Percentiles rank a stretch among this genome's conserved stretches.
Conservation (phyloP, 2,797 vertebrate species). For the Moxostoma hubbsi region DNA sequence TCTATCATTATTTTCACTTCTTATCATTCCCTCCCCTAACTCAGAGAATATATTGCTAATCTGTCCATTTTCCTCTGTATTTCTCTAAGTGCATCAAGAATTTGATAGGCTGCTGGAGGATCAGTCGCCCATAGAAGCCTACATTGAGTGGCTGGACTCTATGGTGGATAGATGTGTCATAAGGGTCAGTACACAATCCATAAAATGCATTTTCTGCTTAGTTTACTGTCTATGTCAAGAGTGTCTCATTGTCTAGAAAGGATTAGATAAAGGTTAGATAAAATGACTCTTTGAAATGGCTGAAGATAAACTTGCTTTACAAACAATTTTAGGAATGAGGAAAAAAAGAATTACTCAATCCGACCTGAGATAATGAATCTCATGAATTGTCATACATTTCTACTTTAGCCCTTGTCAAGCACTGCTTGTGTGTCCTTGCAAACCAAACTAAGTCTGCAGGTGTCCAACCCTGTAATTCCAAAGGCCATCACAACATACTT, state of each 20-base stretch:
- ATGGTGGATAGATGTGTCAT: conserved; percentile 99
- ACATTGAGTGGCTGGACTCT: conserved; percentile 97
- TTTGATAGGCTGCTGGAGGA: conserved; percentile 96
- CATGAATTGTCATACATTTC: not conserved
- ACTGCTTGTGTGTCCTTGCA: conserved; percentile 1
- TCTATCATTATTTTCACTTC: too few species aligned
- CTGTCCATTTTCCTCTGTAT: not conserved
- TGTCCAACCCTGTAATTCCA: conserved; percentile 63
- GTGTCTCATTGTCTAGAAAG: too few species aligned
- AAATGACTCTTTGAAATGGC: too few species aligned
- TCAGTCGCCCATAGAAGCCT: conserved; percentile 96
- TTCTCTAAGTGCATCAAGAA: conserved; percentile 92
- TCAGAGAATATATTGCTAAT: not conserved
- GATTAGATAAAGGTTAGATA: too few species aligned
- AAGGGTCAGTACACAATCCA: conserved; percentile 82
- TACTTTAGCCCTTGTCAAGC: not conserved
- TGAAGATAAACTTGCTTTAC: too few species aligned
- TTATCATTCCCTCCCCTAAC: too few species aligned
- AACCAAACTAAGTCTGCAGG: conserved; percentile 15
- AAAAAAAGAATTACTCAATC: not conserved
- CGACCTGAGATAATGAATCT: not conserved
- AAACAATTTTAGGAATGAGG: too few species aligned
- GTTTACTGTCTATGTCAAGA: too few species aligned
- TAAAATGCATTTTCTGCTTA: too few species aligned
- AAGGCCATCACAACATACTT: conserved; percentile 59